Percentiles rank a stretch among this genome's conserved stretches.
These are phyloP conservation scores for Taxidea taxus DNA, from an alignment of 2,113 vertebrate genomes.

Conservation along the genomic window DNA sequence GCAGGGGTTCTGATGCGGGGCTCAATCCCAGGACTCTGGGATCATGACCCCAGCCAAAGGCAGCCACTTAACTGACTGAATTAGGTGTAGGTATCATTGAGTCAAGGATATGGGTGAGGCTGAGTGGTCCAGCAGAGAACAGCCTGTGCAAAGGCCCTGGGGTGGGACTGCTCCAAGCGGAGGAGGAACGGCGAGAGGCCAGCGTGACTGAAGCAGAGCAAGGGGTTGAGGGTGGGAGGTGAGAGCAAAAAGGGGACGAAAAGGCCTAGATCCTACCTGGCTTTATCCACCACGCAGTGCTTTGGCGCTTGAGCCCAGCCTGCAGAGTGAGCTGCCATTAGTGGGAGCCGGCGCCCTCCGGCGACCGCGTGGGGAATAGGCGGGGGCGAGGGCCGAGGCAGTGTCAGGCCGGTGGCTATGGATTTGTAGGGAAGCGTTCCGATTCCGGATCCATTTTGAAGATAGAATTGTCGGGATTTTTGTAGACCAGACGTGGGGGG, in stretches of 20 bases:
- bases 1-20: no score
- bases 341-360: background rate
- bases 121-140: background rate
- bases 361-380: fast-evolving
- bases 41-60: no score
- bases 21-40: no score
- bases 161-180: background rate
- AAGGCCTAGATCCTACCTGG: background rate
- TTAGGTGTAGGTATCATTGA: background rate
- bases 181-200: background rate
- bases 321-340: fast-evolving
- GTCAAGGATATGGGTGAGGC: background rate
- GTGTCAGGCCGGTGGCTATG: fast-evolving
- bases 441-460: background rate
- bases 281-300: fast-evolving
- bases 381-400: fast-evolving
- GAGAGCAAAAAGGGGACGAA: background rate
- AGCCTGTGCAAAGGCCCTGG: background rate
- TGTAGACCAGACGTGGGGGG: background rate
- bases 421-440: background rate
- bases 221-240: no score
- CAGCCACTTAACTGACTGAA: no score
- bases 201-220: background rate
- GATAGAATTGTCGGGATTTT: background rate
- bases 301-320: background rate